These are phyloP conservation scores for Pristionchus japonicus DNA, from an alignment of 2,888 invertebrate genomes.

Conservation along the genomic window DNA sequence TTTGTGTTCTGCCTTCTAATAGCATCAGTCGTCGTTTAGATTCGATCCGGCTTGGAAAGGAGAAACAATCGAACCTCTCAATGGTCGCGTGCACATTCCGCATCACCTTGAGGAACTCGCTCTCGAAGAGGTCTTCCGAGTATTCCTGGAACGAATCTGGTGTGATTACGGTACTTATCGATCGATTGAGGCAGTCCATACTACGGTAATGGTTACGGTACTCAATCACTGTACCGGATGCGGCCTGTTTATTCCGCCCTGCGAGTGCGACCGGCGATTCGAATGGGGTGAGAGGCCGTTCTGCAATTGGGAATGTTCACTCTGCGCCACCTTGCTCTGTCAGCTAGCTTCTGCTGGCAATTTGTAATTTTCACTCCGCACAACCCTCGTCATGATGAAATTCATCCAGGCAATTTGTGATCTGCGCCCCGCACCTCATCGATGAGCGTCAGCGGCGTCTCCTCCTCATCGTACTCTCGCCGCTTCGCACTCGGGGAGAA, in stretches of 20 bases:
- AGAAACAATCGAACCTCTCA: slow-evolving; percentile 77
- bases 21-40: too few relatives aligned
- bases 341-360: not conserved
- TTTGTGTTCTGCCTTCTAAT: too few relatives aligned
- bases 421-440: not conserved
- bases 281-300: not conserved
- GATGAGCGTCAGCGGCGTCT: slow-evolving; percentile 9
- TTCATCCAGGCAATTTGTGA: not conserved
- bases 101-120: slow-evolving; percentile 82
- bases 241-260: not conserved
- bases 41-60: not conserved
- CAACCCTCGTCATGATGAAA: not conserved
- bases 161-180: slow-evolving; percentile 9
- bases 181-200: not conserved
- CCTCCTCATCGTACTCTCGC: not conserved
- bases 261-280: slow-evolving; percentile 6
- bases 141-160: slow-evolving; percentile 9
- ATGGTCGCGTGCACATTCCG: slow-evolving; percentile 84
- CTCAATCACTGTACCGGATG: not conserved
- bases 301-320: not conserved
- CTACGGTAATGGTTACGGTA: not conserved
- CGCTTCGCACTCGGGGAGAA: slow-evolving; percentile 22
- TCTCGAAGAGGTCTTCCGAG: slow-evolving; percentile 78
- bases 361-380: not conserved
- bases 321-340: not conserved